Evolutionary conservation across 2,797 vertebrate genomes (phyloP), one percentile per base, ranked within the genome.

Genomic region (Malurus splendens): DNA sequence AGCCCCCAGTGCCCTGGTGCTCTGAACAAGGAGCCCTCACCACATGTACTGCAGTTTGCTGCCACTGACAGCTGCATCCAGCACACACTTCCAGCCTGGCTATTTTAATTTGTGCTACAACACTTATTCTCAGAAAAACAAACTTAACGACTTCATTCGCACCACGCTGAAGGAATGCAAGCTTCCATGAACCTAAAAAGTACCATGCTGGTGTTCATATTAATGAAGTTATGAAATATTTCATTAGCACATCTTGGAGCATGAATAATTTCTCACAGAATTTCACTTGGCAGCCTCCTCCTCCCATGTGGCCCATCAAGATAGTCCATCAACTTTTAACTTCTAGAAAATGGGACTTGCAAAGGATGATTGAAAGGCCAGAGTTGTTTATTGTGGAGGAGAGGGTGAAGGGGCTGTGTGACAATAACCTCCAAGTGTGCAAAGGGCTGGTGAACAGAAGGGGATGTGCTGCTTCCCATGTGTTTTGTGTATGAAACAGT

Each of bases 191-290:
- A 39, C 60, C 60, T 74, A 33, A 74, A 76, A 68, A 32, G 36
- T 20, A 85, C 5, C 27, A 20, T 5, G 23, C n/a, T 79, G 47
- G 16, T 44, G 59, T 64, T 85, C 68, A 67, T 71, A 92, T 85
- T 89, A 87, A 93, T 74, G 65, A 80, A 82, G 70, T 78, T 75
- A 77, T 7, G 20, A 85, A 93, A 82, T 65, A 90, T 85, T 93
- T 92, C 82, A 92, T 93, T 87, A 94, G 42, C 87, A 92, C 51
- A 72, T 85, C 85, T 66, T 36, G 14, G 28, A 93, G 51, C 2
- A 87, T 56, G 44, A 93, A 87, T 89, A 81, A 95, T 93, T 93
- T 92, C 67, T 90, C 60, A 81, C 30, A 66, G 38, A 89, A 73
- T 83, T 86, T 62, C 32, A 24, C 38, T 79, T 16, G 8, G 51